Percentiles rank a stretch among this genome's conserved stretches.
phyloP scores from a whole-genome alignment of 2,113 vertebrate genomes.

The Clarias magur region DNA sequence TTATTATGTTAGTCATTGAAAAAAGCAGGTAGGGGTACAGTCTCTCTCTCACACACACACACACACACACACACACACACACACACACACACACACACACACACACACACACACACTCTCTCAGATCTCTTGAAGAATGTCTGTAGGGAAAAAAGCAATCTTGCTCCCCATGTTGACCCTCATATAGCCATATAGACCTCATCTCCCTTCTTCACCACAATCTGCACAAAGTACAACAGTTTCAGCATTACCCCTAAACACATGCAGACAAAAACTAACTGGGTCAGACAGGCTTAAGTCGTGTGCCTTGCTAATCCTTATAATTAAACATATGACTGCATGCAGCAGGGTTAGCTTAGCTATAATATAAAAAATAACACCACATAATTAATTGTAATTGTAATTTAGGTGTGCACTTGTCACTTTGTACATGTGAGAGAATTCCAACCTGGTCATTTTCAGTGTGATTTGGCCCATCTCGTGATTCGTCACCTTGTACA shows the following conservation, averaged over 20 bases:
- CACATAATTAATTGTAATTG: not conserved
- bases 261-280: not conserved
- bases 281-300: not conserved
- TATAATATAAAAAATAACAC: not conserved
- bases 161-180: constrained; percentile 94
- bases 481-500: constrained; percentile 83
- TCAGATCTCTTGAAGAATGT: constrained; percentile 86
- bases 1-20: not conserved
- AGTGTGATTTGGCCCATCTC: constrained; percentile 94
- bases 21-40: not conserved
- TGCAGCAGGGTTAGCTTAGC: not conserved
- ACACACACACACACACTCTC: not conserved
- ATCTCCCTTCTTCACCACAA: constrained; percentile 93
- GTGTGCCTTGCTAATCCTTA: not conserved
- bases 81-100: not conserved
- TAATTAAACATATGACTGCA: not conserved
- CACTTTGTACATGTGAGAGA: not conserved
- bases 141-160: constrained; percentile 87
- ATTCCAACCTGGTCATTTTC: constrained; percentile 89
- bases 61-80: not conserved
- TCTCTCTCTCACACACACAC: not conserved
- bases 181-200: constrained; percentile 88
- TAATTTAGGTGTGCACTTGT: not conserved
- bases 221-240: constrained; percentile 64
- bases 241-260: not conserved